Percentiles rank a stretch among this genome's conserved stretches.
phyloP scores from a whole-genome alignment of 2,113 vertebrate species.

The Anthoscopus minutus region DNA sequence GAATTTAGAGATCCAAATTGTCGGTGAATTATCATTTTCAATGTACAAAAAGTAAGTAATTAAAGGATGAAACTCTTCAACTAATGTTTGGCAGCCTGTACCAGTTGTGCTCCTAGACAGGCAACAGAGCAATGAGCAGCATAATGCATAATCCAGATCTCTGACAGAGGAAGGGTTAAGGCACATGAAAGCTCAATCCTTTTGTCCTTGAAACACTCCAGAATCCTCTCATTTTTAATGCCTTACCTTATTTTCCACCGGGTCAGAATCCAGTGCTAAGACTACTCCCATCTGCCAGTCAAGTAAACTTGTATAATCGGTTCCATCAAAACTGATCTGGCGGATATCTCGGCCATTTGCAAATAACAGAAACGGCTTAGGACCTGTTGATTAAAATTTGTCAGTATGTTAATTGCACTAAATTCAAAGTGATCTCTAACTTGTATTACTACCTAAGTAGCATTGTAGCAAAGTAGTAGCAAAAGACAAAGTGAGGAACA shows the following conservation, averaged over 20 bases:
- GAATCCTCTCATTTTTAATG: constrained; percentile 50
- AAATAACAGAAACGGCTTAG: constrained; percentile 81
- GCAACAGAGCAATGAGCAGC: neutral
- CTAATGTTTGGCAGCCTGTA: neutral
- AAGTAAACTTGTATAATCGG: constrained; percentile 73
- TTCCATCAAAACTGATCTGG: constrained; percentile 78
- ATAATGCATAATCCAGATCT: neutral
- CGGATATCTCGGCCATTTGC: constrained; percentile 82
- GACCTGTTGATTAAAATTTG: constrained; percentile 71
- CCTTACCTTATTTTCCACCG: constrained; percentile 82
- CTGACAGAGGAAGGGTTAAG: constrained; percentile 33
- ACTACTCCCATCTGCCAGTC: constrained; percentile 81
- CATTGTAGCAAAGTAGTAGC: fast-evolving
- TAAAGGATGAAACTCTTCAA: neutral
- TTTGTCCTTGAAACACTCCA: constrained; percentile 46
- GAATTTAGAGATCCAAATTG: neutral
- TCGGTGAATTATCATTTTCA: neutral
- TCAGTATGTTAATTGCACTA: neutral
- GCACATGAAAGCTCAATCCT: constrained; percentile 11
- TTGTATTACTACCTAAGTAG: neutral
- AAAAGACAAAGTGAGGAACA: neutral
- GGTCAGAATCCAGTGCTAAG: constrained; percentile 88
- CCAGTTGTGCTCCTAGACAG: neutral
- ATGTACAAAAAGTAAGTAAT: neutral
- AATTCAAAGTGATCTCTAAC: neutral